Evolutionary conservation across 2,888 invertebrate species (phyloP), one percentile per base, ranked within the genome.

Genomic region (Agrochola circellaris): DNA sequence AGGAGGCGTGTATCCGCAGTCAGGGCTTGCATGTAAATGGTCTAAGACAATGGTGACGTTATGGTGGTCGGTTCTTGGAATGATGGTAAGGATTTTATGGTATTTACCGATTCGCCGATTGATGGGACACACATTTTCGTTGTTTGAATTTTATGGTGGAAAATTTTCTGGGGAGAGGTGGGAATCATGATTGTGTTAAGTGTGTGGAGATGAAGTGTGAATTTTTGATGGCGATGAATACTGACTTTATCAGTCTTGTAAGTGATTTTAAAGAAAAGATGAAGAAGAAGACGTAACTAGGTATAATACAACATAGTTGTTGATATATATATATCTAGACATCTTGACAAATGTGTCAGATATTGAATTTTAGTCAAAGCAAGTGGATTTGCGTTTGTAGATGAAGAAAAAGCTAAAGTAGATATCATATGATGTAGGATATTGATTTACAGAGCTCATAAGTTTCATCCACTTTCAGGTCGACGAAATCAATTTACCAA

Each of bases 51-150:
- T 96, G 93, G 95, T 94, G 92, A 94, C 92, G 94, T 94, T 95
- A 94, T 92, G 96, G 96, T 96, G 96, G 96, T 96, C 96, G 95
- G 84, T 96, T 96, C 96, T 95, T 88, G 91, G 96, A 96, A 96
- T 92, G 91, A 91, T 93, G 91, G 91, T 90, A 89, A 91, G 91
- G 91, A 93, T 94, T 96, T 95, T 95, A 96, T 95, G 94, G 94
- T 92, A 90, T 95, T 94, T 95, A 94, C 93, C 90, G 93, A 94
- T 95, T 92, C 90, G 92, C 92, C 91, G 92, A 93, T 94, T 92
- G 93, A 92, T 71, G 89, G 88, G 84, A 84, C 88, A 91, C 90
- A 92, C 91, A 92, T 93, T 92, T 92, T 91, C 86, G 87, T 87
- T 90, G 70, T 60, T 79, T 75, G 79, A 82, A 85, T 88, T 84